Conservation (phyloP, 2,888 invertebrate species). For the Chalcosyrphus nemorum region DNA sequence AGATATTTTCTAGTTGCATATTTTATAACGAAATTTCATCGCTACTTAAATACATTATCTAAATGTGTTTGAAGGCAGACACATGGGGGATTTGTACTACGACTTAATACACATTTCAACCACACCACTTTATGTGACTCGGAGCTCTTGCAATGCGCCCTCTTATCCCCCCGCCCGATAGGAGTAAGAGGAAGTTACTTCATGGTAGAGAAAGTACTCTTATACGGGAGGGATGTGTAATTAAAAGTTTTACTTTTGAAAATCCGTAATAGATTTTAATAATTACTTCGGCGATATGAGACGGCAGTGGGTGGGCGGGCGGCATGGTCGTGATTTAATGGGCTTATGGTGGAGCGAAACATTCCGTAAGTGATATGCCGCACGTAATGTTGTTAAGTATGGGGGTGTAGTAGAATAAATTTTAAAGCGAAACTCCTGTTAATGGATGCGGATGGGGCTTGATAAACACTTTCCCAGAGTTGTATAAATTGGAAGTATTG, state of each 20-base stretch:
- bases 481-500: background rate
- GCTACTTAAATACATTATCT: conserved; percentile 25
- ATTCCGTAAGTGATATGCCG: conserved; percentile 1
- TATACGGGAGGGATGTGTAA: conserved; percentile 15
- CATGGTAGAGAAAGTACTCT: conserved; percentile 20
- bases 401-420: conserved; percentile 18
- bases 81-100: background rate
- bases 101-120: background rate
- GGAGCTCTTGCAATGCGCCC: background rate
- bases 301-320: background rate
- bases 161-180: too few relatives aligned
- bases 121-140: background rate
- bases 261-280: conserved; percentile 54
- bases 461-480: background rate
- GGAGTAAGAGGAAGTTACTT: background rate
- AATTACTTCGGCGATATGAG: conserved; percentile 17
- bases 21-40: conserved; percentile 13
- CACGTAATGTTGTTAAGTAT: background rate
- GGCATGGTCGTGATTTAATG: conserved; percentile 32
- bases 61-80: background rate
- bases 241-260: conserved; percentile 43
- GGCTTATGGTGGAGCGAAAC: background rate
- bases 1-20: conserved; percentile 12
- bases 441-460: too few relatives aligned
- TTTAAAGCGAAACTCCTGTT: background rate